Percentiles rank a stretch among this genome's conserved stretches.
phyloP scores from a whole-genome alignment of 2,113 vertebrate species.

The Rostratula benghalensis region DNA sequence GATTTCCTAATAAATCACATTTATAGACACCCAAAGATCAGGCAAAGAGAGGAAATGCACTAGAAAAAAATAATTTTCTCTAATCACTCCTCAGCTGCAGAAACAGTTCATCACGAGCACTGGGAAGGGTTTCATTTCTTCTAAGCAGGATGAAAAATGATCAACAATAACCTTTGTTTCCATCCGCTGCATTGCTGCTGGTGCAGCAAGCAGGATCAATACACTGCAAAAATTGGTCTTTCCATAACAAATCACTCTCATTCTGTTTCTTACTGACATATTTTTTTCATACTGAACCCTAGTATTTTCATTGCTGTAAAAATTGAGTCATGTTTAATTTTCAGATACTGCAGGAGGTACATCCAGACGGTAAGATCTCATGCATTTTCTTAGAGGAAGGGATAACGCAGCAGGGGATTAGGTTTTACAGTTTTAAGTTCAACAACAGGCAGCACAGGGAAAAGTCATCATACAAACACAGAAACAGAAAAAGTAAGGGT shows the following conservation, averaged over 20 bases:
- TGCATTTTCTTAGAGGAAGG: background rate
- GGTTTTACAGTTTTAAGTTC: background rate
- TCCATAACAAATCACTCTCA: background rate
- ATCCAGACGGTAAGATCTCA: background rate
- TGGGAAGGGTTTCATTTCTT: background rate
- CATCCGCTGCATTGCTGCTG: background rate
- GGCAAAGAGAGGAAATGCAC: background rate
- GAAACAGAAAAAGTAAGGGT: background rate
- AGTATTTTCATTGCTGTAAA: background rate
- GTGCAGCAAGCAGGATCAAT: background rate
- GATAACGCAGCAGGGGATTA: background rate
- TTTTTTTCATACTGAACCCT: background rate
- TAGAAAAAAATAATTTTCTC: background rate
- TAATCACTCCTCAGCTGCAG: background rate
- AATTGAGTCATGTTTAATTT: background rate
- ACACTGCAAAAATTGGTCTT: background rate
- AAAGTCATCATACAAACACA: background rate
- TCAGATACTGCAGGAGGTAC: background rate
- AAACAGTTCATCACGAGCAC: background rate
- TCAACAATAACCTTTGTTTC: background rate
- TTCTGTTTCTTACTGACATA: background rate
- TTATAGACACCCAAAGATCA: background rate
- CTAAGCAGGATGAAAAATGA: background rate
- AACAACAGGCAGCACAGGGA: background rate
- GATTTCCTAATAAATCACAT: background rate